These are phyloP conservation scores for Lasioglossum lativentre DNA, from an alignment of 2,888 invertebrate species.

Conservation along the genomic window DNA sequence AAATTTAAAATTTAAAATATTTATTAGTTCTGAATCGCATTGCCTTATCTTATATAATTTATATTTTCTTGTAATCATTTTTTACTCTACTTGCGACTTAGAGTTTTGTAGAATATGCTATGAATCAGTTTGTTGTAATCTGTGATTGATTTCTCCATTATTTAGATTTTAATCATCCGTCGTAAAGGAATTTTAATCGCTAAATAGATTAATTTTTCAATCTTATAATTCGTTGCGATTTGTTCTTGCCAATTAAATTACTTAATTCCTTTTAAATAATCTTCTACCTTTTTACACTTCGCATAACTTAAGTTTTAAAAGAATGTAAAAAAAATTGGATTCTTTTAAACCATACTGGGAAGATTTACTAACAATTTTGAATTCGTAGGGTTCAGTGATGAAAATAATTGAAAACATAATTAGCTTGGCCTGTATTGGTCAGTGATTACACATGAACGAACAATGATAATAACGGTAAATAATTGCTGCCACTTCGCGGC, in stretches of 20 bases:
- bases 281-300: no score
- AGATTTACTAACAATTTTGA: background rate
- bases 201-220: no score
- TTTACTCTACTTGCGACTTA: background rate
- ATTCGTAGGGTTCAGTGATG: background rate
- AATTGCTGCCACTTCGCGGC: conserved; percentile 36
- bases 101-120: background rate
- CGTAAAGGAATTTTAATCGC: no score
- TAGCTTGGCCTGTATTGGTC: conserved; percentile 15
- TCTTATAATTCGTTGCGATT: no score
- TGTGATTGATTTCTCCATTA: no score
- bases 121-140: background rate
- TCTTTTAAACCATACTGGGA: background rate
- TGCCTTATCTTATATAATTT: no score
- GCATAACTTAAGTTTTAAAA: no score
- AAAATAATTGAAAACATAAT: background rate
- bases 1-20: no score
- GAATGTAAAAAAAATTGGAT: background rate
- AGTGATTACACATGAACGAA: conserved; percentile 6
- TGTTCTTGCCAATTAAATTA: no score
- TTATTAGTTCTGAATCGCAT: no score
- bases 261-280: no score
- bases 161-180: no score
- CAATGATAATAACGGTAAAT: conserved; percentile 52
- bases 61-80: background rate